Evolutionary conservation across 92 coral and sea anemone species (phyloP), one percentile per base, ranked within the genome.

Genomic region (Blastomussa wellsi): DNA sequence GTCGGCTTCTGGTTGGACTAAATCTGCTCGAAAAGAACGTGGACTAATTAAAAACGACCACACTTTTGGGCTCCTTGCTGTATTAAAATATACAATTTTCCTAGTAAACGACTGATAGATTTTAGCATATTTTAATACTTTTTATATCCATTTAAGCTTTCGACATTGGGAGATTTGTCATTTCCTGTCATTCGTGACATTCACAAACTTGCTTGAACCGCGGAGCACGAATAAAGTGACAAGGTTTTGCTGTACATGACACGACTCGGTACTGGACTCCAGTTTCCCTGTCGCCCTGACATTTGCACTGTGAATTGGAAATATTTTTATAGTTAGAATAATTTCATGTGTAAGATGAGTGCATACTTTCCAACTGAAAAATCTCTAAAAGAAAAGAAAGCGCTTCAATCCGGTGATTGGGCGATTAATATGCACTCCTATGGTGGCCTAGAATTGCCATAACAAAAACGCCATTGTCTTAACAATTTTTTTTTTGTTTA

Each of bases 221-320:
- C 31, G 81, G 70, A 28, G 69, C 81, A 5, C 81, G 69, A 14
- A 55, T 78, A 20, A 78, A 55, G 32, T 78, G 81, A 59, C 81
- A 78, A 55, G 81, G 70, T 36, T 17, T 35, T 4, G 0, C 55
- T 49, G 81, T 78, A 52, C 81, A 78, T 7, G 70, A 31, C 26
- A 78, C 81, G 0, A 0, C 19, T 53, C 81, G 55, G 15, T 52
- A 53, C 17, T 75, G 79, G 33, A 49, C 39, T n/a, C 79, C 79
- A 42, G n/a, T 42, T 10, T 14, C 37, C 59, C 0, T 22, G 26
- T n/a, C 55, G 20, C 11, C 79, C 0, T 49, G 39, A 44, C 79
- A 74, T 47, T 74, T 6, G n/a, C 79, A 74, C 79, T 74, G 79
- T 74, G 79, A 38, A 74, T 24, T 39, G 26, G 47, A 74, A 42